Percentiles rank a stretch among this genome's conserved stretches.
These are phyloP conservation scores for Lycopodina hypogea DNA, from an alignment of 37 sponge, comb jelly and placozoan genomes.

Conservation along the genomic window DNA sequence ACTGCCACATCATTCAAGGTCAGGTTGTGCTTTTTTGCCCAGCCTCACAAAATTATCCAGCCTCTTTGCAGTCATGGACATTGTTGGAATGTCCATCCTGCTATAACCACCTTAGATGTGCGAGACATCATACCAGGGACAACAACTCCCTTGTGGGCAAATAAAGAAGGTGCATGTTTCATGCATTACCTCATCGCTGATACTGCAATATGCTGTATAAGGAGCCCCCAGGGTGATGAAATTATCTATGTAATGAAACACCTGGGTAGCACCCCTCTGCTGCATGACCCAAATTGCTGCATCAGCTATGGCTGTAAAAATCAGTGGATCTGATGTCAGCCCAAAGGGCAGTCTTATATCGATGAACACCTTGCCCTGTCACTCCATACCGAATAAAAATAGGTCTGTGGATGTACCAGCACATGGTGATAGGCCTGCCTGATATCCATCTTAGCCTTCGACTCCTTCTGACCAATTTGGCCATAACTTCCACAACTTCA, in stretches of 20 bases:
- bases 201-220: not conserved
- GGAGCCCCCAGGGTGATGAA: slow-evolving; percentile 2
- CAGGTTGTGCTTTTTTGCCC: slow-evolving; percentile 6
- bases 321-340: slow-evolving; percentile 2
- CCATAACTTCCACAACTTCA: slow-evolving; percentile 1
- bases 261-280: not conserved
- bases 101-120: slow-evolving; percentile 13
- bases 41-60: slow-evolving; percentile 13
- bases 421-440: slow-evolving; percentile 22
- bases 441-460: slow-evolving; percentile 27
- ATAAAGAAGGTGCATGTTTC: not conserved
- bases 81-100: slow-evolving; percentile 6
- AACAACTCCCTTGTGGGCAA: not conserved
- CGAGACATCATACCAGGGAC: not conserved
- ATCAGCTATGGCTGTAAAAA: slow-evolving; percentile 29
- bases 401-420: slow-evolving; percentile 30
- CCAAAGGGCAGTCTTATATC: slow-evolving; percentile 23
- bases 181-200: not conserved
- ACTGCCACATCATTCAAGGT: slow-evolving; percentile 19
- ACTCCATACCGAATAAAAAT: slow-evolving; percentile 27
- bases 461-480: slow-evolving; percentile 25
- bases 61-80: not conserved
- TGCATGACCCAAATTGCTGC: slow-evolving; percentile 21
- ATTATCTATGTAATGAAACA: slow-evolving; percentile 25
- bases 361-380: slow-evolving; percentile 27